phyloP scores from a whole-genome alignment of 2,113 vertebrate genomes.

The Otolemur garnettii region DNA sequence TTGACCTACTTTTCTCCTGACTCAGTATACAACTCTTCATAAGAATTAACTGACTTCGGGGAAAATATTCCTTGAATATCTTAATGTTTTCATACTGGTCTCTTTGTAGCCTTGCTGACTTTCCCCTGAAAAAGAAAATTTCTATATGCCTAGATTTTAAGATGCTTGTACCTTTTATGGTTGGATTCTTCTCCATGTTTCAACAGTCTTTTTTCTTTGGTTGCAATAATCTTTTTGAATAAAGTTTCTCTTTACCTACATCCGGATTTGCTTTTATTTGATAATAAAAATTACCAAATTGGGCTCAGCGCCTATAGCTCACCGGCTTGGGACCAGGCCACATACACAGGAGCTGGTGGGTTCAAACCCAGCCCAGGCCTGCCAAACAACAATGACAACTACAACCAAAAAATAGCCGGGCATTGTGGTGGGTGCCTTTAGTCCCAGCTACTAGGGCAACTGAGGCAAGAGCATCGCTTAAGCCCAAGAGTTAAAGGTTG shows the following conservation, averaged over 20 bases:
- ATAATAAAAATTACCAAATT: not conserved
- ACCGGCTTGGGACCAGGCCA: too few relatives aligned
- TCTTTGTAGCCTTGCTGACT: not conserved
- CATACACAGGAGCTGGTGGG: too few relatives aligned
- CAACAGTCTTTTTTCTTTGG: not conserved
- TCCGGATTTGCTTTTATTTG: not conserved
- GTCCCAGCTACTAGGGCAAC: too few relatives aligned
- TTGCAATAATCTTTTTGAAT: not conserved
- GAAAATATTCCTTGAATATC: not conserved
- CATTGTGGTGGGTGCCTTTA: too few relatives aligned
- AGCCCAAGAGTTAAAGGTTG: too few relatives aligned
- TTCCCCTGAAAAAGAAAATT: not conserved
- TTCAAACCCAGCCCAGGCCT: too few relatives aligned
- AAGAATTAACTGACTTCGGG: not conserved
- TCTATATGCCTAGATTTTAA: not conserved
- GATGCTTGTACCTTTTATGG: not conserved
- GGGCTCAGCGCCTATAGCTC: too few relatives aligned
- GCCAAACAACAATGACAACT: too few relatives aligned
- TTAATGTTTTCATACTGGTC: rapidly evolving
- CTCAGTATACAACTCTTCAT: not conserved
- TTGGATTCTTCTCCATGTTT: not conserved
- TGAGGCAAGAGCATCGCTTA: too few relatives aligned
- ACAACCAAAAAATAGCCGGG: too few relatives aligned
- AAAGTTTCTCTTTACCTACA: not conserved
- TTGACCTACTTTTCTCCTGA: not conserved